Base-by-base conservation (phyloP, 1,140 invertebrate species). In the Macrocentrus cingulum region DNA sequence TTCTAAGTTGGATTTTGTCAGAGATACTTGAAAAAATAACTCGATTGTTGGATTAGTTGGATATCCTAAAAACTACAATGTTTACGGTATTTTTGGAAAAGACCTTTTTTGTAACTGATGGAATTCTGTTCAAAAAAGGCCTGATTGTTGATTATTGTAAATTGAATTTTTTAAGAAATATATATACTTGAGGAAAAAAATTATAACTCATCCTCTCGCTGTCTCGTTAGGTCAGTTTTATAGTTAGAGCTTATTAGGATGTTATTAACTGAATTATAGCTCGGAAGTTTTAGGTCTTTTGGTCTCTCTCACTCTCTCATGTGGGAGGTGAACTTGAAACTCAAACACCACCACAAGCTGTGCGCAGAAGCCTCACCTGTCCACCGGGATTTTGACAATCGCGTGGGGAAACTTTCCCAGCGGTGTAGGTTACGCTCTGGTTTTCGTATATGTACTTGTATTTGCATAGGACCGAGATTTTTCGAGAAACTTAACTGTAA, bases 351-450 rank as follows among this genome's bases (percentile, higher is more conserved):
- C 2, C 8, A 39, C 36, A 15, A 11, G 13, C 8, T 45, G 19
- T n/a, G n/a, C n/a, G 19, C 13, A 18, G 42, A 48, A 23, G 20
- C 22, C 29, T 48, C 46, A 57, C 55, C 56, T 65, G 51, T 57
- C 56, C 39, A 61, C 52, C 19, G 41, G 62, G 56, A 66, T 58
- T 58, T 55, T 34, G 36, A 66, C 32, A 59, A 65, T 63, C 37
- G 32, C 29, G n/a, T n/a, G n/a, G n/a, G 9, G 16, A 48, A 62
- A 69, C 63, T 68, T 72, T 72, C 66, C 61, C 66, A 69, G 59
- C 65, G 60, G 64, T 70, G 55, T 72, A 66, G 7, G 55, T 68
- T 73, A 66, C 58, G 45, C 39, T 49, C 16, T 50, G 7, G 20
- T 50, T 49, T 37, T 59, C 41, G 52, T 45, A 18, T 23, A 51